A percentile compares a stretch with the other conserved stretches of the same genome.
Evolutionary conservation across 2,113 vertebrate genomes (phyloP).

Genomic region (Bolborhynchus lineola): DNA sequence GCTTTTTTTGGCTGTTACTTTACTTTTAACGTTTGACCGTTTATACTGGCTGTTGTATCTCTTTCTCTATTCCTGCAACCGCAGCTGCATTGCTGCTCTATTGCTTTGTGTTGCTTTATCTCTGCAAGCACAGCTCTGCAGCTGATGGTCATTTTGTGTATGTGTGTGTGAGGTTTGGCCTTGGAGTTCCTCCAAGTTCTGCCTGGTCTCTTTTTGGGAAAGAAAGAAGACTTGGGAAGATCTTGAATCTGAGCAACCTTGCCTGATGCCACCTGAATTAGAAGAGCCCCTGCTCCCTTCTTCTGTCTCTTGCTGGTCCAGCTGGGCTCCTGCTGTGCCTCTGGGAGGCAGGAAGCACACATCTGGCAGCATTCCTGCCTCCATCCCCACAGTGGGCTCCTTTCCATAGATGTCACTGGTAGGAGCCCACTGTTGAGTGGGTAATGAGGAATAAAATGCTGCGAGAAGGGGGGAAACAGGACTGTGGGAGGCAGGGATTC

Average conservation of each 20-base stretch:
- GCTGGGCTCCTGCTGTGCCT: neutral
- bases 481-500: neutral
- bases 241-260: neutral
- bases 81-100: neutral
- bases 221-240: neutral
- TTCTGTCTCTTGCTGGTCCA: neutral
- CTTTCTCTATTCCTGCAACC: neutral
- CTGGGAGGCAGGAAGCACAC: neutral
- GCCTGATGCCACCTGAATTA: neutral
- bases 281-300: neutral
- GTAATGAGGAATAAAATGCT: neutral
- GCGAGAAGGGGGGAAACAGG: neutral
- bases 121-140: neutral
- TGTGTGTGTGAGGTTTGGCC: neutral
- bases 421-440: neutral
- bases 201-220: neutral
- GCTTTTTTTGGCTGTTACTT: neutral
- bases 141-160: neutral
- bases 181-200: neutral
- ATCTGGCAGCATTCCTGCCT: neutral
- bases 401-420: neutral
- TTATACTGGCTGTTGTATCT: rapidly evolving
- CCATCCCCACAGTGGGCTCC: rapidly evolving
- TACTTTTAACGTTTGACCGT: neutral
- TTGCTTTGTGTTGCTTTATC: neutral